phyloP scores from a whole-genome alignment of 2,888 invertebrate genomes.

The Meiosimyza platycephala region DNA sequence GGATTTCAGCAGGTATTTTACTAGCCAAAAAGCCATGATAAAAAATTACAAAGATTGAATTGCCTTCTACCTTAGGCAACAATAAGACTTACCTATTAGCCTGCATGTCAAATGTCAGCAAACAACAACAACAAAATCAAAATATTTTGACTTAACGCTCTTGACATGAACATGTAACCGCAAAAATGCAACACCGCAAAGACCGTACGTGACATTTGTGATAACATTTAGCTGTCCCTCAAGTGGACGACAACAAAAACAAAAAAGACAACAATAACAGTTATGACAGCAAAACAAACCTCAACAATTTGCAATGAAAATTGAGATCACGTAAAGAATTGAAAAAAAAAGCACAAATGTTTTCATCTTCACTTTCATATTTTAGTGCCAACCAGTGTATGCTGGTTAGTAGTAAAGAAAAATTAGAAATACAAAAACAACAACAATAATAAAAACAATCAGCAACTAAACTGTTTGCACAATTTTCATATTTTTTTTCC shows the following conservation, averaged over 20 bases:
- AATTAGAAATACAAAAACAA: conserved; percentile 18
- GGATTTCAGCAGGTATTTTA: no score
- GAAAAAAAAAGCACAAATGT: conserved; percentile 39
- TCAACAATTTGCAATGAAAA: conserved; percentile 33
- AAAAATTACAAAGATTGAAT: no score
- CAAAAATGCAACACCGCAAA: conserved; percentile 18
- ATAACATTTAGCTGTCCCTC: conserved; percentile 15
- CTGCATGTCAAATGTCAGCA: no score
- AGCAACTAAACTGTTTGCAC: conserved; percentile 29
- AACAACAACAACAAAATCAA: no score
- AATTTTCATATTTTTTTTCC: neutral
- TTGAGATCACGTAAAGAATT: conserved; percentile 55
- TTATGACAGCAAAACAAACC: conserved; percentile 18
- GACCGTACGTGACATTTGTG: conserved; percentile 15
- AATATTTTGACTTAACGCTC: no score
- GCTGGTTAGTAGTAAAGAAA: neutral
- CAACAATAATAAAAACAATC: conserved; percentile 11
- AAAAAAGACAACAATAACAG: neutral
- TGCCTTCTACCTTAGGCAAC: no score
- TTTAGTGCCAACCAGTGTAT: conserved; percentile 30
- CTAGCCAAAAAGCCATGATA: no score
- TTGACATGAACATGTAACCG: conserved; percentile 6
- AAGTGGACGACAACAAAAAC: conserved; percentile 2
- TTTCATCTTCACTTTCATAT: conserved; percentile 27
- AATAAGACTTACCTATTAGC: no score